Evolutionary conservation across 2,113 vertebrate species (phyloP), one percentile per base, ranked within the genome.

Genomic region (Gobius niger): DNA sequence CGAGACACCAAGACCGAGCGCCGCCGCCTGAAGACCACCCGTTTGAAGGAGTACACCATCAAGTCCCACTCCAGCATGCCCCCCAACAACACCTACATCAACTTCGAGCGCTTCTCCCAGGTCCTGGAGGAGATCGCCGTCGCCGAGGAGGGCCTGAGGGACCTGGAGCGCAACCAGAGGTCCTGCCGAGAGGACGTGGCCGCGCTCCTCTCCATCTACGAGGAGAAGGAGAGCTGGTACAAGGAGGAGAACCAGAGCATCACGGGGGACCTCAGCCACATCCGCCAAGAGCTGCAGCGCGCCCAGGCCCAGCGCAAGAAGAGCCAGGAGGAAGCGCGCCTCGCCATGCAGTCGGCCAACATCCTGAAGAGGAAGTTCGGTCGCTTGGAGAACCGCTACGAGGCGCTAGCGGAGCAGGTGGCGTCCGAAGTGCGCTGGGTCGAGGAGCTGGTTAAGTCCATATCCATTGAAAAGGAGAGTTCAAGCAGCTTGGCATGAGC

Each of bases 11-110:
- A 95, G 75, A 89, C 95, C 0, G 96, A 98, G 86, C 95, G 96
- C 3, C 92, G 97, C 3, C 95, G 97, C 16, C 93, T 99, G 82
- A 97, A 96, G 90, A 97, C 98, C 0, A 96, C 97, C 0, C 96
- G 98, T 40, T 93, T 99, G 72, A 98, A 98, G 91, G 97, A 99
- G 85, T 99, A 99, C 92, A 98, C 97, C 81, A 96, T 99, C 91
- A 98, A 99, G 78, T 99, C 98, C 0, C 97, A 99, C 89, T 99
- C 98, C 12, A 99, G 97, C 92, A 98, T 99, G 98, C 98, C 96
- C 0, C 98, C 97, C 47, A 99, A 99, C 93, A 98, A 98, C 90
- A 97, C 95, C 15, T 99, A 99, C 76, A 88, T 96, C 89, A 98
- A 96, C 92, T 99, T 99, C 0, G 97, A 99, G 92, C 95, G 98